phyloP scores from a whole-genome alignment of 1,140 invertebrate genomes.

The Nebria ingens region DNA sequence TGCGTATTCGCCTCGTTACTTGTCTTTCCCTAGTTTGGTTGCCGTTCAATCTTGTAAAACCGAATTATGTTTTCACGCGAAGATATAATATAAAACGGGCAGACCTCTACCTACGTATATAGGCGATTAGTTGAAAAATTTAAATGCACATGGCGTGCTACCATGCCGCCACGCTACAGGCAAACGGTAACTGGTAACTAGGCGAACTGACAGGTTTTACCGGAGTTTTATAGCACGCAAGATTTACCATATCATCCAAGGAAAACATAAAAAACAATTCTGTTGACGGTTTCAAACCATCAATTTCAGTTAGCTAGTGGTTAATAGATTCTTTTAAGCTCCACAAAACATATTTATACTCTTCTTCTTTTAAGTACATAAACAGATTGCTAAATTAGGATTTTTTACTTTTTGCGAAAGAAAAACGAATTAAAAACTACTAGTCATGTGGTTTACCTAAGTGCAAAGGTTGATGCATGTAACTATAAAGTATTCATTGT shows the following conservation, averaged over 20 bases:
- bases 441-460: no score
- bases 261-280: no score
- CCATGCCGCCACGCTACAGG: neutral
- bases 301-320: neutral
- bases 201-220: neutral
- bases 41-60: neutral
- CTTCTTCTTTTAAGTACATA: no score
- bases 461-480: no score
- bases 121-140: conserved; percentile 7
- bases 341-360: no score
- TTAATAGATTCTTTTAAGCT: no score
- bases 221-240: neutral
- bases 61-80: neutral
- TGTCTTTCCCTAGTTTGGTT: neutral
- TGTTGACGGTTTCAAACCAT: no score
- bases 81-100: neutral
- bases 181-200: neutral
- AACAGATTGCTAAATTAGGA: no score
- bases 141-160: neutral
- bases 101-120: neutral
- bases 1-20: neutral
- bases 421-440: no score
- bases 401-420: no score
- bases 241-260: neutral
- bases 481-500: no score